phyloP scores from a whole-genome alignment of 2,888 invertebrate species.

The Erebia epiphron region DNA sequence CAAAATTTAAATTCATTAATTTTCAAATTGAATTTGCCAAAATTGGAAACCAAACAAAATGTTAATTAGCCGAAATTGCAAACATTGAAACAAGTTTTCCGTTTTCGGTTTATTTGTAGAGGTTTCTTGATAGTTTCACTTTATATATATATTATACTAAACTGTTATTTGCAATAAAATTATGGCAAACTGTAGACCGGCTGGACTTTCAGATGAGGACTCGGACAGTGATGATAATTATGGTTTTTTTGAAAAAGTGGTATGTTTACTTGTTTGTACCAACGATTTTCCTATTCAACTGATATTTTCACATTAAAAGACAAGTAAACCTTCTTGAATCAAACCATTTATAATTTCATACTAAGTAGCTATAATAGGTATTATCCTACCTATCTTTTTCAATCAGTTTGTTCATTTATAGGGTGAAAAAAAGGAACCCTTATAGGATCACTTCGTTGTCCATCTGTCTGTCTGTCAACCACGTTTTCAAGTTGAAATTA shows the following conservation, averaged over 20 bases:
- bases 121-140: neutral
- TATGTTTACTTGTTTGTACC: constrained; percentile 43
- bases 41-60: no score
- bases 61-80: neutral
- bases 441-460: no score
- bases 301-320: neutral
- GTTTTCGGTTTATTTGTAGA: neutral
- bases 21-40: no score
- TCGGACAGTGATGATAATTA: constrained; percentile 70
- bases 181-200: constrained; percentile 57
- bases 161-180: neutral
- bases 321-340: neutral
- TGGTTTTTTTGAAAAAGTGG: constrained; percentile 67
- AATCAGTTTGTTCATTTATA: no score
- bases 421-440: no score
- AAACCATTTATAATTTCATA: no score
- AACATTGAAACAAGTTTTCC: neutral
- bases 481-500: no score
- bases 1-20: no score
- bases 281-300: neutral
- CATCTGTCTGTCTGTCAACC: no score
- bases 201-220: constrained; percentile 71
- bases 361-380: no score
- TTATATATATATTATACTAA: no score
- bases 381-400: no score